Evolutionary conservation across 2,888 invertebrate genomes (phyloP).

Genomic region (Pandemis corylana): DNA sequence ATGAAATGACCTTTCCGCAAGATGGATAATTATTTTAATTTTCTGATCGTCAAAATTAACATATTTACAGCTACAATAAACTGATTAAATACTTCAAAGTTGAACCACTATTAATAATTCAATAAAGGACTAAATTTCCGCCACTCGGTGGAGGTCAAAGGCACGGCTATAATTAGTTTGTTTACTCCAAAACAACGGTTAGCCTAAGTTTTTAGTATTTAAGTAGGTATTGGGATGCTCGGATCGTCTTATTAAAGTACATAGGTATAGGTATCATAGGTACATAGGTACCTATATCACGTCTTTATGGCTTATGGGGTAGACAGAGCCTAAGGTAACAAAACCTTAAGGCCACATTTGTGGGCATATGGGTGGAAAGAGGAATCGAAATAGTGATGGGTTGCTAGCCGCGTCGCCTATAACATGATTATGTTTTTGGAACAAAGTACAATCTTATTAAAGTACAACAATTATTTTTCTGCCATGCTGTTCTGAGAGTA

Average conservation of each 20-base stretch:
- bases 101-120: background rate
- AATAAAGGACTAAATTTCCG: conserved; percentile 5
- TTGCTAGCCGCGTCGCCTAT: too few relatives aligned
- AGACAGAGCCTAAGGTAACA: too few relatives aligned
- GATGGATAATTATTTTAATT: background rate
- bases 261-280: too few relatives aligned
- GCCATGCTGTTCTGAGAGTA: too few relatives aligned
- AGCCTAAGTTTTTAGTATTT: background rate
- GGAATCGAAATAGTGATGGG: too few relatives aligned
- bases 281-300: too few relatives aligned
- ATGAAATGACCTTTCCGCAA: background rate
- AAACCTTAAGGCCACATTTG: too few relatives aligned
- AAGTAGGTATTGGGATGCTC: background rate
- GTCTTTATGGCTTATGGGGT: too few relatives aligned
- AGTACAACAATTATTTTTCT: too few relatives aligned
- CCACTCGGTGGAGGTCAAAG: conserved; percentile 7
- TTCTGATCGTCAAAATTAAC: conserved; percentile 10
- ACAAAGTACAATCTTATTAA: too few relatives aligned
- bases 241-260: background rate
- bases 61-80: conserved; percentile 23
- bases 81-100: background rate
- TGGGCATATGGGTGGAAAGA: too few relatives aligned
- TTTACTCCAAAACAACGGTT: conserved; percentile 4
- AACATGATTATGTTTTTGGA: too few relatives aligned
- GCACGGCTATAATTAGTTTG: conserved; percentile 3